Conservation (phyloP, 2,888 invertebrate genomes). For the Enchytraeus crypticus region DNA sequence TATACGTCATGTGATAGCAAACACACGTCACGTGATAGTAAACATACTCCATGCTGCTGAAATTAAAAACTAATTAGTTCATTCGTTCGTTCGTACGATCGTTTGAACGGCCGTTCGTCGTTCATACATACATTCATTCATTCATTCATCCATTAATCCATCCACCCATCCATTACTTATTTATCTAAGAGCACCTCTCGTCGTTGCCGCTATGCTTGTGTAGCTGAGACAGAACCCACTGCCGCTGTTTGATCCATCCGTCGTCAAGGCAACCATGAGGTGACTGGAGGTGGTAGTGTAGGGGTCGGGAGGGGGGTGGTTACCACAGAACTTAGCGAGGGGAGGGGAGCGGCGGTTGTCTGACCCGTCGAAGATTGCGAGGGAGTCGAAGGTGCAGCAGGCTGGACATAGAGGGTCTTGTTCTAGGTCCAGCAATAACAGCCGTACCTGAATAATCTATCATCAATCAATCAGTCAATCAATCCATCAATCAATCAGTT, state of each 20-base stretch:
- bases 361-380: not conserved
- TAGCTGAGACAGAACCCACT: not conserved
- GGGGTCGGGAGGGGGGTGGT: not conserved
- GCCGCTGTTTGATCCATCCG: not conserved
- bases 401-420: not conserved
- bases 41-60: too few relatives aligned
- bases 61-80: not conserved
- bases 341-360: not conserved
- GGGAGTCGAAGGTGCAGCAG: constrained; percentile 2
- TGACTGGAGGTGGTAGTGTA: not conserved
- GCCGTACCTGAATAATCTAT: not conserved
- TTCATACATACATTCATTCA: not conserved
- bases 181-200: too few relatives aligned
- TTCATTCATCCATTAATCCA: not conserved
- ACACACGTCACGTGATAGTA: too few relatives aligned
- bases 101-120: not conserved
- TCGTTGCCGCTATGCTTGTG: not conserved
- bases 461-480: too few relatives aligned
- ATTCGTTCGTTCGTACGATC: not conserved
- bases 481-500: too few relatives aligned
- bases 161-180: constrained; percentile 2
- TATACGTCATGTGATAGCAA: too few relatives aligned
- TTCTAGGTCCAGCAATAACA: constrained; percentile 4
- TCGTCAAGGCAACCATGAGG: not conserved
- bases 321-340: not conserved